A percentile compares a stretch with the other conserved stretches of the same genome.
phyloP scores from a whole-genome alignment of 2,888 invertebrate species.

The Cactoblastis cactorum region DNA sequence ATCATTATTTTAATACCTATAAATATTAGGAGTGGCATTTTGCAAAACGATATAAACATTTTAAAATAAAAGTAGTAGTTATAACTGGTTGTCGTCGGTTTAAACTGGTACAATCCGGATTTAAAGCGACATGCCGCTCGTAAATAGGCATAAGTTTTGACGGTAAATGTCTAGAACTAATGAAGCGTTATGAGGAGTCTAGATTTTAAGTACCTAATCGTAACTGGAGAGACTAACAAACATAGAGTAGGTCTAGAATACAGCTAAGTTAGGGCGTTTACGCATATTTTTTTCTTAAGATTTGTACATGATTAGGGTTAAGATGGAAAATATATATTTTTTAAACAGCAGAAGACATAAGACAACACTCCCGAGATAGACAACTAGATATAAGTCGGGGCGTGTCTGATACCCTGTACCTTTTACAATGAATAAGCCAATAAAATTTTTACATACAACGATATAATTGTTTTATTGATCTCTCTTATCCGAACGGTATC shows the following conservation, averaged over 20 bases:
- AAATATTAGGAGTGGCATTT: neutral
- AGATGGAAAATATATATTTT: neutral
- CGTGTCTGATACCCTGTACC: neutral
- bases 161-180: constrained; percentile 22
- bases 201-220: constrained; percentile 33
- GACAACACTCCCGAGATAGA: neutral
- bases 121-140: constrained; percentile 2
- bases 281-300: constrained; percentile 20
- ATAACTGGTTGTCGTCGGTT: neutral
- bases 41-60: neutral
- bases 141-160: neutral
- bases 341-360: too few relatives aligned
- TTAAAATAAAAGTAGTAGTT: neutral
- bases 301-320: constrained; percentile 24
- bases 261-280: constrained; percentile 33
- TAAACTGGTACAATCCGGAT: neutral
- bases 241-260: constrained; percentile 16
- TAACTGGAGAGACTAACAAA: constrained; percentile 40
- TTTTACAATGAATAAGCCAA: constrained; percentile 25
- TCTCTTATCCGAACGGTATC: too few relatives aligned
- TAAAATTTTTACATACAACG: constrained; percentile 15
- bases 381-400: neutral
- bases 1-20: constrained; percentile 1
- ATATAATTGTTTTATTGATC: neutral
- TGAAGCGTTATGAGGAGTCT: constrained; percentile 26